A percentile compares a stretch with the other conserved stretches of the same genome.
Evolutionary conservation across 2,888 invertebrate species (phyloP).

Genomic region (Plagiodera versicolora): DNA sequence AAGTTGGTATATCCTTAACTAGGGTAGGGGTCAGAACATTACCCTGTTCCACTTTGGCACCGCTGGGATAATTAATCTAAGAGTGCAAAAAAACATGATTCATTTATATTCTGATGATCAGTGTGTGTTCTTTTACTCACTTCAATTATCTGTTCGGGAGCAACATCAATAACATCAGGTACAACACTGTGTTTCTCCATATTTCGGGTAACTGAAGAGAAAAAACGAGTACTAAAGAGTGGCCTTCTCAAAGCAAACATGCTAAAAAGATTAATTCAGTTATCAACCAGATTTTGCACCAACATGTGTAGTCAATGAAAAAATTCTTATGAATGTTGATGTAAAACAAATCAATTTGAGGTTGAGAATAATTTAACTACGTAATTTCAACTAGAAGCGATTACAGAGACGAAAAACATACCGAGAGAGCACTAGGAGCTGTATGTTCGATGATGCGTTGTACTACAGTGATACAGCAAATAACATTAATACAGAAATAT

Average conservation of each 20-base stretch:
- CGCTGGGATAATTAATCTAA: constrained; percentile 43
- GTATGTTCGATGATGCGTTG: too few relatives aligned
- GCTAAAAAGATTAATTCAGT: constrained; percentile 4
- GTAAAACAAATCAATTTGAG: too few relatives aligned
- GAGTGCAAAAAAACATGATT: neutral
- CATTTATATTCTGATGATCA: too few relatives aligned
- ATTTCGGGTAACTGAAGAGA: constrained; percentile 33
- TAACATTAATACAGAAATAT: too few relatives aligned
- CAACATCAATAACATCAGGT: constrained; percentile 48
- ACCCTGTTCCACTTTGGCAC: constrained; percentile 42
- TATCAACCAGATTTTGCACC: neutral
- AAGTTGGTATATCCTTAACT: constrained; percentile 52
- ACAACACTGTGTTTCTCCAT: constrained; percentile 49
- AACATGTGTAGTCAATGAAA: too few relatives aligned
- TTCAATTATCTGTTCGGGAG: constrained; percentile 40
- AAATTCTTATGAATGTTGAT: too few relatives aligned
- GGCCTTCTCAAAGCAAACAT: constrained; percentile 16
- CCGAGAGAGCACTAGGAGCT: too few relatives aligned
- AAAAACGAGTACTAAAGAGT: constrained; percentile 21
- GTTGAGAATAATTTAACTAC: too few relatives aligned
- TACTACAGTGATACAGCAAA: too few relatives aligned
- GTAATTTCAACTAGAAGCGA: too few relatives aligned
- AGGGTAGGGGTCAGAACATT: constrained; percentile 45
- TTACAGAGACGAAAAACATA: too few relatives aligned
- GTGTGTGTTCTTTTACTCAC: constrained; percentile 21